Percentiles rank a stretch among this genome's conserved stretches.
Conservation (phyloP, 2,888 invertebrate species). For the Sylvicola cinctus region DNA sequence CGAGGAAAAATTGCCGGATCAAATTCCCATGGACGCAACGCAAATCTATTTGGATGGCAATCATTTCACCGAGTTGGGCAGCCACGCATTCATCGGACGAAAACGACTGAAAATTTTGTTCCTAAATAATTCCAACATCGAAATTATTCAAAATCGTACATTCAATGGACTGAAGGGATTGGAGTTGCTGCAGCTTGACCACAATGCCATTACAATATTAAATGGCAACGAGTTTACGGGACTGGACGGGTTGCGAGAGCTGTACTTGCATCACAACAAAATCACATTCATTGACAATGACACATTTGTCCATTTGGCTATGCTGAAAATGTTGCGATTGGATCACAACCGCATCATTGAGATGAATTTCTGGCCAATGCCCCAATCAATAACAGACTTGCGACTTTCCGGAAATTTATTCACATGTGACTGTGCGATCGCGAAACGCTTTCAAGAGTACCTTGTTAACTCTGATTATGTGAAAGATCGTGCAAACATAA, state of each 20-base stretch:
- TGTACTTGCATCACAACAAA: slow-evolving; percentile 72
- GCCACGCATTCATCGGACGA: slow-evolving; percentile 84
- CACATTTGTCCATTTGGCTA: slow-evolving; percentile 63
- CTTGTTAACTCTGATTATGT: background rate
- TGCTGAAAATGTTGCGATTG: slow-evolving; percentile 63
- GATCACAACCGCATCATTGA: slow-evolving; percentile 65
- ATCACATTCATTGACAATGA: slow-evolving; percentile 64
- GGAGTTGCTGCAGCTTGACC: slow-evolving; percentile 65
- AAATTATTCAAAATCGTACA: slow-evolving; percentile 69
- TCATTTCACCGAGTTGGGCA: slow-evolving; percentile 65
- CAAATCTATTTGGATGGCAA: slow-evolving; percentile 87
- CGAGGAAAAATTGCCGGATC: slow-evolving; percentile 57
- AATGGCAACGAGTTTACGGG: slow-evolving; percentile 69
- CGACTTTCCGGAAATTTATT: slow-evolving; percentile 58
- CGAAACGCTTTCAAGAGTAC: slow-evolving; percentile 18
- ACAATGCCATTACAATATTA: slow-evolving; percentile 60
- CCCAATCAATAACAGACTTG: slow-evolving; percentile 41
- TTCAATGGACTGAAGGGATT: slow-evolving; percentile 72
- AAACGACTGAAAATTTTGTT: slow-evolving; percentile 75
- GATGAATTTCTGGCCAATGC: slow-evolving; percentile 51
- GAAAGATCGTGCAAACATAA: too few relatives aligned
- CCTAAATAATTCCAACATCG: slow-evolving; percentile 73
- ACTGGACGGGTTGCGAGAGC: slow-evolving; percentile 60
- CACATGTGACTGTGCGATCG: slow-evolving; percentile 24
- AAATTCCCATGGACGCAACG: slow-evolving; percentile 89